Conservation (phyloP, 2,113 vertebrate genomes). For the Galeopterus variegatus region DNA sequence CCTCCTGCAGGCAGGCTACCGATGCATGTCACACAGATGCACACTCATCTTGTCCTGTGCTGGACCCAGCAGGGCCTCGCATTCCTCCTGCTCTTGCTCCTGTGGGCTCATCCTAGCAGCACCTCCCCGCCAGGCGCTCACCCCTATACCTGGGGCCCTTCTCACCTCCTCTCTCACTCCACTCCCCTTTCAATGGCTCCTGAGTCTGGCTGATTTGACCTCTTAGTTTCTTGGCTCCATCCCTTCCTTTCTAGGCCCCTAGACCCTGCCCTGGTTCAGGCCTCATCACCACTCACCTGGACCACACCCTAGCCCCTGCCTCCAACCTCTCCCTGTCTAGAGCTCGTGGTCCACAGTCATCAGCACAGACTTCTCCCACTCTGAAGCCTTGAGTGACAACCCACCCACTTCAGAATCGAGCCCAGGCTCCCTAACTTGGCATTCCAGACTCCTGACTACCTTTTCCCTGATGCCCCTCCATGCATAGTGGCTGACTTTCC, state of each 20-base stretch:
- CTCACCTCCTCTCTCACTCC: background rate
- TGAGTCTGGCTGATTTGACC: background rate
- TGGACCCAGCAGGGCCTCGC: background rate
- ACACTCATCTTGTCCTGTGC: no score
- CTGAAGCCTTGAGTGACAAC: background rate
- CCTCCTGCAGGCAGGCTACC: background rate
- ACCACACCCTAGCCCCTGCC: background rate
- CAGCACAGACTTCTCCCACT: background rate
- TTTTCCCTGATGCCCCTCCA: accelerated
- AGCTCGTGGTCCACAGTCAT: background rate
- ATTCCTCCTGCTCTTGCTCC: background rate
- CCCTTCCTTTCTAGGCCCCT: background rate
- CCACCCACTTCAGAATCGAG: background rate
- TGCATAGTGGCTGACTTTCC: background rate
- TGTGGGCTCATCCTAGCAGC: background rate
- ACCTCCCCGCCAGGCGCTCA: no score
- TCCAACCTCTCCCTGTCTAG: background rate
- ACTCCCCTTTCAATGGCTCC: background rate
- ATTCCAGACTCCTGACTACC: background rate
- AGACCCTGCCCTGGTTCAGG: no score
- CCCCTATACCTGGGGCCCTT: no score
- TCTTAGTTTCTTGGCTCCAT: background rate
- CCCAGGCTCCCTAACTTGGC: background rate
- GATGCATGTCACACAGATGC: background rate
- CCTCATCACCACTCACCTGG: background rate